Conservation (phyloP, 2,113 vertebrate genomes). For the Ramphastos sulfuratus region DNA sequence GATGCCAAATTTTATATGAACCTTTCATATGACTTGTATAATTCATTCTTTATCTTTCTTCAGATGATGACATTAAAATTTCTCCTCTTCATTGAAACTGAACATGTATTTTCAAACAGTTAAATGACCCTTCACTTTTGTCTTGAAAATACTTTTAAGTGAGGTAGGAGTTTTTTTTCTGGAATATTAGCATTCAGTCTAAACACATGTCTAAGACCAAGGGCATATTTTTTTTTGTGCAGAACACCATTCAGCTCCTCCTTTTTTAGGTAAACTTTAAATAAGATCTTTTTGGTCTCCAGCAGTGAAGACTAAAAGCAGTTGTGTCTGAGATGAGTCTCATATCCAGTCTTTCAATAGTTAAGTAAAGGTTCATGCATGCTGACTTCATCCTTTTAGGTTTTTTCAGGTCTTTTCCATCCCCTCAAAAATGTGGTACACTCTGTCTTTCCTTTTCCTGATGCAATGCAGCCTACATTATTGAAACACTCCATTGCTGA, state of each 20-base stretch:
- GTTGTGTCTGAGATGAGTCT: not conserved
- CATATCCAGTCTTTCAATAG: not conserved
- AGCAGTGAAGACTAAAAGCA: not conserved
- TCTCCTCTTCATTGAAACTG: not conserved
- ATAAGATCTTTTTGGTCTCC: not conserved
- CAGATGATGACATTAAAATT: not conserved
- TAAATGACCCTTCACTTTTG: not conserved
- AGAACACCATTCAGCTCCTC: not conserved
- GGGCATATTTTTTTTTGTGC: rapidly evolving
- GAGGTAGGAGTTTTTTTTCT: not conserved
- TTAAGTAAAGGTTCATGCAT: slow-evolving; percentile 1
- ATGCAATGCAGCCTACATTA: slow-evolving; percentile 53
- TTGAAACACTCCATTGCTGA: slow-evolving; percentile 56
- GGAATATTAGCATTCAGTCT: not conserved
- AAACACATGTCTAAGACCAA: not conserved
- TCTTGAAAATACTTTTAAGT: not conserved
- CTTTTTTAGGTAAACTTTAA: not conserved
- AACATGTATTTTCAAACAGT: not conserved
- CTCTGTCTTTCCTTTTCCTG: slow-evolving; percentile 38
- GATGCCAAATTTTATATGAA: not conserved
- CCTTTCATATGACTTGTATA: not conserved
- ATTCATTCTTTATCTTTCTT: not conserved
- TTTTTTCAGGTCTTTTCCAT: not conserved
- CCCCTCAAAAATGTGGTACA: not conserved
- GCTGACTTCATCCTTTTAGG: slow-evolving; percentile 20